Evolutionary conservation across 2,113 vertebrate genomes (phyloP).

Genomic region (Chauna torquata): DNA sequence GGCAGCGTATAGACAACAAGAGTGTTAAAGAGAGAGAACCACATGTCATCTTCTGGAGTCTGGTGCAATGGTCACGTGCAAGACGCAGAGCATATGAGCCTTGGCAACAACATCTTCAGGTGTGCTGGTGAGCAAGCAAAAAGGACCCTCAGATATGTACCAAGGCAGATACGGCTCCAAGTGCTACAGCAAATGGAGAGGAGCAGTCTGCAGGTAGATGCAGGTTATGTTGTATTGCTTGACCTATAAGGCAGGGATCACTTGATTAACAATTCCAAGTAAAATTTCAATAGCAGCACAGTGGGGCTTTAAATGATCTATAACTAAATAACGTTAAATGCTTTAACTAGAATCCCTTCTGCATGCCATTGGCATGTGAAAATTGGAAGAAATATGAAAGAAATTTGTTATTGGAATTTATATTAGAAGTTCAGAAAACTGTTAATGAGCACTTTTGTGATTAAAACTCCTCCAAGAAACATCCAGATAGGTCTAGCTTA

Average conservation of each 20-base stretch:
- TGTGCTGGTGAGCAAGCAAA: not conserved
- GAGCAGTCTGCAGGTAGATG: not conserved
- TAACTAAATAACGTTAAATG: not conserved
- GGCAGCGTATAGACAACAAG: not conserved
- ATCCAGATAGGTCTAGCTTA: not conserved
- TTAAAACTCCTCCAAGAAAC: not conserved
- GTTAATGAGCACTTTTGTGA: not conserved
- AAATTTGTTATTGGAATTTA: not conserved
- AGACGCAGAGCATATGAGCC: not conserved
- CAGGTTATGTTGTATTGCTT: no score
- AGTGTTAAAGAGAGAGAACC: not conserved
- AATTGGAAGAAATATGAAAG: not conserved
- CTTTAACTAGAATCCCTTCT: not conserved
- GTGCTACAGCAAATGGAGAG: accelerated
- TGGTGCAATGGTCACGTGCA: not conserved
- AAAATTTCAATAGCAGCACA: not conserved
- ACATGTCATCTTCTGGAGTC: not conserved
- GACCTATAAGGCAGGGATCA: not conserved
- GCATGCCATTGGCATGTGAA: not conserved
- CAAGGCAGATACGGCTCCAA: not conserved
- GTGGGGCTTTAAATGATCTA: not conserved
- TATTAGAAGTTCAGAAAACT: not conserved
- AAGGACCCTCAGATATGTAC: not conserved
- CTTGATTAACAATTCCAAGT: not conserved
- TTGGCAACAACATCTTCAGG: no score